phyloP scores from a whole-genome alignment of 2,888 invertebrate genomes.

The Clitarchus hookeri region DNA sequence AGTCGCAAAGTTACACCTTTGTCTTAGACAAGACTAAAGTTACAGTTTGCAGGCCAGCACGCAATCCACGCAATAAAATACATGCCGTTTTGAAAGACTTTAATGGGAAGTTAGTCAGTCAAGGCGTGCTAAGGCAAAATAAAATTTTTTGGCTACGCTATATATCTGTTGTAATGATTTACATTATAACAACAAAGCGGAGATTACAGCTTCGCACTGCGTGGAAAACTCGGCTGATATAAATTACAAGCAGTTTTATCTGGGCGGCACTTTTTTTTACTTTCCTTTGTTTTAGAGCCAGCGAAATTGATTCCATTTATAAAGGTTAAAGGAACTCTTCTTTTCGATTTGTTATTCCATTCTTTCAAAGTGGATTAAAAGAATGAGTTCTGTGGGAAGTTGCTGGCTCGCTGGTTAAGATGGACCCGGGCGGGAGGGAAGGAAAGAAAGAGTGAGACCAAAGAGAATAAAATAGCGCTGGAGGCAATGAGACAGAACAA shows the following conservation, averaged over 20 bases:
- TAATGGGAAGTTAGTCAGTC: no score
- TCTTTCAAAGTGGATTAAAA: slow-evolving; percentile 14
- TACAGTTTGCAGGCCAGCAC: no score
- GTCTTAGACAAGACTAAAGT: no score
- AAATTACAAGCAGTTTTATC: neutral
- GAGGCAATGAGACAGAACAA: slow-evolving; percentile 25
- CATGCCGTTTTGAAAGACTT: no score
- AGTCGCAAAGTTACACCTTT: no score
- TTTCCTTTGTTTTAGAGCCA: neutral
- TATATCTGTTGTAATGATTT: neutral
- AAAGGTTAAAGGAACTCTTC: slow-evolving; percentile 4
- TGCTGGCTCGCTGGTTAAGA: neutral
- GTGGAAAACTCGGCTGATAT: neutral
- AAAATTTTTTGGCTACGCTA: neutral
- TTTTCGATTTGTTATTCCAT: slow-evolving; percentile 14
- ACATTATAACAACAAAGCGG: no score
- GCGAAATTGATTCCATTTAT: slow-evolving; percentile 14
- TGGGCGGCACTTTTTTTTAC: neutral
- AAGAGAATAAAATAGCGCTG: slow-evolving; percentile 15
- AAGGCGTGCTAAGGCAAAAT: neutral
- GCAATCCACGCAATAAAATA: no score
- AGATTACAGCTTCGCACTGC: no score
- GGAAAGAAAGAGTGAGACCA: slow-evolving; percentile 1
- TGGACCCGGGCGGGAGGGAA: neutral
- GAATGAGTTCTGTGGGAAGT: slow-evolving; percentile 14